Percentiles rank a stretch among this genome's conserved stretches.
Evolutionary conservation across 2,888 invertebrate genomes (phyloP).

Genomic region (Callinectes sapidus): DNA sequence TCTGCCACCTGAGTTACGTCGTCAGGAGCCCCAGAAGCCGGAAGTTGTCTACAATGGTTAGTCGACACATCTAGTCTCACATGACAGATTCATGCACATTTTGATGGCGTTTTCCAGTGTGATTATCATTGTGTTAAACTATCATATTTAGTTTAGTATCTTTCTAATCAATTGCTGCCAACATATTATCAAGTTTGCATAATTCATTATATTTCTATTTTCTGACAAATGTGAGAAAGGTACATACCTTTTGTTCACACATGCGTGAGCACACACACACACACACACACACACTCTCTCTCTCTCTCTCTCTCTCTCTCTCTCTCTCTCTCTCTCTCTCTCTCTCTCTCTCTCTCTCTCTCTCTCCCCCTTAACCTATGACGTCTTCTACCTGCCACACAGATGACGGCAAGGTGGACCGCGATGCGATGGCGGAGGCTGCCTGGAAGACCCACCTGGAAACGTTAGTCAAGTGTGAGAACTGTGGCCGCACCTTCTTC

Average conservation of each 20-base stretch:
- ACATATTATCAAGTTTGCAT: not conserved
- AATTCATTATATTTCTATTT: not conserved
- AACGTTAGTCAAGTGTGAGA: constrained; percentile 77
- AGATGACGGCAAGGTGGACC: constrained; percentile 74
- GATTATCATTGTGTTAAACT: not conserved
- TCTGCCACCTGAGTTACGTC: constrained; percentile 76
- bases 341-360: not conserved
- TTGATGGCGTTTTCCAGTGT: not conserved
- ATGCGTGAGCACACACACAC: not conserved
- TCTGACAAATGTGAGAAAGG: not conserved
- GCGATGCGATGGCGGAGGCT: constrained; percentile 75
- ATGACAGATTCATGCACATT: not conserved
- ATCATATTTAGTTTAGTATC: not conserved
- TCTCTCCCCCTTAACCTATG: not conserved
- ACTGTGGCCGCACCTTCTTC: constrained; percentile 78
- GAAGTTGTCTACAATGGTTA: constrained; percentile 66
- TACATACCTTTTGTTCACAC: not conserved
- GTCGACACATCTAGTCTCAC: not conserved
- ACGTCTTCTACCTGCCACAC: constrained; percentile 46
- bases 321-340: constrained; percentile 12
- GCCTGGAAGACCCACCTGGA: constrained; percentile 76
- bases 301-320: constrained; percentile 27
- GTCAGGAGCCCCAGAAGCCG: constrained; percentile 66
- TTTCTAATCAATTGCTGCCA: not conserved
- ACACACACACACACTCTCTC: constrained; percentile 16